phyloP scores from a whole-genome alignment of 2,888 invertebrate species.

The Itoplectis maculator region DNA sequence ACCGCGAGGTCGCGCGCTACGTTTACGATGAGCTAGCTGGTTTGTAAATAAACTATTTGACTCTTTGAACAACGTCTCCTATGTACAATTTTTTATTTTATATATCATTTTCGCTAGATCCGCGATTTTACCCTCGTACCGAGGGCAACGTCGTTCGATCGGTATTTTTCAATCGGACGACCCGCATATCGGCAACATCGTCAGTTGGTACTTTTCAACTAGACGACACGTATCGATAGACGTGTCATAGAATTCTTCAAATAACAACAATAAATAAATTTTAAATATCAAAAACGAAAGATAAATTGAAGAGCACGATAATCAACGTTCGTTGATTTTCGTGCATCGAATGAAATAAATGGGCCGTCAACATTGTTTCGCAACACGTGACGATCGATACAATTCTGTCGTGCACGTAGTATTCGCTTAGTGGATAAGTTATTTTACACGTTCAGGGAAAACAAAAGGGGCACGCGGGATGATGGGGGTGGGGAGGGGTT shows the following conservation, averaged over 20 bases:
- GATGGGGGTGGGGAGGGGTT: background rate
- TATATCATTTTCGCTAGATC: background rate
- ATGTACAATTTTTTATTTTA: slow-evolving; percentile 31
- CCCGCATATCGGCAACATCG: too few relatives aligned
- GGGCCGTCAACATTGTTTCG: background rate
- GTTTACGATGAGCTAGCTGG: slow-evolving; percentile 83
- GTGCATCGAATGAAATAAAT: background rate
- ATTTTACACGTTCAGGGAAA: background rate
- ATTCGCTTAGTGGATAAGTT: background rate
- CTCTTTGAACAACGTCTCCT: slow-evolving; percentile 78
- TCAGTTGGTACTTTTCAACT: too few relatives aligned
- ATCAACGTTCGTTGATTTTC: background rate
- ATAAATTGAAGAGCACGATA: too few relatives aligned
- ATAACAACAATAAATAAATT: too few relatives aligned
- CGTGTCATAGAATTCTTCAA: too few relatives aligned
- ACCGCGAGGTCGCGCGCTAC: slow-evolving; percentile 80
- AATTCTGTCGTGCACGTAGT: background rate
- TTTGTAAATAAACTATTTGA: slow-evolving; percentile 85
- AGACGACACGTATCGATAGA: too few relatives aligned
- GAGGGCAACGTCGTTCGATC: too few relatives aligned
- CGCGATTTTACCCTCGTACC: background rate
- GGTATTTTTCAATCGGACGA: too few relatives aligned
- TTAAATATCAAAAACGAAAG: too few relatives aligned
- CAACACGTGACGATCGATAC: background rate
- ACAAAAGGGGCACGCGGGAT: background rate